Conservation (phyloP, 2,888 invertebrate species). For the Pollenia griseotomentosa region DNA sequence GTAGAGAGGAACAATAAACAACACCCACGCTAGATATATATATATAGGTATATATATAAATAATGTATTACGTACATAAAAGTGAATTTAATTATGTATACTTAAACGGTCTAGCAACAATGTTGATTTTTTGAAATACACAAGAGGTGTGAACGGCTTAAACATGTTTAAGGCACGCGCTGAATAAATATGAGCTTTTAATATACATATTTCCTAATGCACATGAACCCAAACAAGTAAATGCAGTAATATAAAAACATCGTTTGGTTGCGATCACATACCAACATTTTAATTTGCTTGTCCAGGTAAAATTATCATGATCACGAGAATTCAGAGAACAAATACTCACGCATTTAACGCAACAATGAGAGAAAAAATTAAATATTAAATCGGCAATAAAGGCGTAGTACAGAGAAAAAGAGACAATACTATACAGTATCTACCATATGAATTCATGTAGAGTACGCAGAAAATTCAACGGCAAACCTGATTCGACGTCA, state of each 20-base stretch:
- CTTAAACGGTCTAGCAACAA: constrained; percentile 10
- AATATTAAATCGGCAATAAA: constrained; percentile 56
- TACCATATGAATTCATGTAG: background rate
- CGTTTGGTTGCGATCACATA: background rate
- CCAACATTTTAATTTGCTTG: background rate
- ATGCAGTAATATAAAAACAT: no score
- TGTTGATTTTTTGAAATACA: background rate
- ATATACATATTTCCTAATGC: no score
- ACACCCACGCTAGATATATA: constrained; percentile 11
- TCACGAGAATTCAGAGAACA: constrained; percentile 74
- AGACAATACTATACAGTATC: constrained; percentile 25
- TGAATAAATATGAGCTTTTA: no score
- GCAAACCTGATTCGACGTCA: constrained; percentile 71
- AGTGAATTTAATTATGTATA: no score
- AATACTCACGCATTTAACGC: constrained; percentile 80
- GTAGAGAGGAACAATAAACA: background rate
- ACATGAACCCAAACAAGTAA: no score
- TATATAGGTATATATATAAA: constrained; percentile 69
- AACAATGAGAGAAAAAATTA: constrained; percentile 62
- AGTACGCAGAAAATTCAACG: constrained; percentile 68
- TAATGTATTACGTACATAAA: constrained; percentile 46
- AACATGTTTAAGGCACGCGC: no score
- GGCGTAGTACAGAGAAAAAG: constrained; percentile 64
- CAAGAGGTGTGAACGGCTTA: constrained; percentile 10
- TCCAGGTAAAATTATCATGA: constrained; percentile 68